phyloP scores from a whole-genome alignment of 1,140 invertebrate genomes.

The Drosophila truncata region DNA sequence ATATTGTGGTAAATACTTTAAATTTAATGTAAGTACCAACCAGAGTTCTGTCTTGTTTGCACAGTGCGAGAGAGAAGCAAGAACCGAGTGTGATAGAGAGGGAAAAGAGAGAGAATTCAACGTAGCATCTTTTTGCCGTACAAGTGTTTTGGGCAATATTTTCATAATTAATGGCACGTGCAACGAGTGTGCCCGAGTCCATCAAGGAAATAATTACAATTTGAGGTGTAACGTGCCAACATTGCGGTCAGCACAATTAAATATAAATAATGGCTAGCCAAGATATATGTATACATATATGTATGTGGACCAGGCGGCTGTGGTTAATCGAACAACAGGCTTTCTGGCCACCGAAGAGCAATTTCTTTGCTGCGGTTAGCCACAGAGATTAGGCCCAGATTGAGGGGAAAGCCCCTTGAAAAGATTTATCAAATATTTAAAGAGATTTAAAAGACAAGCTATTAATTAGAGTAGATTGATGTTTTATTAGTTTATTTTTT shows the following conservation, averaged over 20 bases:
- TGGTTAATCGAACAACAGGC: constrained; percentile 22
- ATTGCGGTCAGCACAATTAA: constrained; percentile 46
- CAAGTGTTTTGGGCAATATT: constrained; percentile 74
- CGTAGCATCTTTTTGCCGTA: constrained; percentile 31
- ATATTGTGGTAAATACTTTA: constrained; percentile 76
- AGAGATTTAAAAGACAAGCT: neutral
- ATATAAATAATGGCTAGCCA: constrained; percentile 41
- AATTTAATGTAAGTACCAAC: constrained; percentile 72
- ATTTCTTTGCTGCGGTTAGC: constrained; percentile 38
- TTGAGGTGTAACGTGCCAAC: constrained; percentile 52
- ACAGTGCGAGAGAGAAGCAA: neutral
- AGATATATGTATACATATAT: neutral
- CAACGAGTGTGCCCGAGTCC: constrained; percentile 56
- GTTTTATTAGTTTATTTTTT: neutral
- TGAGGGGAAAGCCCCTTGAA: neutral
- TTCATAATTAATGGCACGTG: constrained; percentile 76
- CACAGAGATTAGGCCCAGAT: constrained; percentile 18
- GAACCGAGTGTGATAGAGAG: neutral
- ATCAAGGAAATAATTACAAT: constrained; percentile 61
- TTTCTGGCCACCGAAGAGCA: constrained; percentile 1
- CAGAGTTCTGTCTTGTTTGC: constrained; percentile 13
- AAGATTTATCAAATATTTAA: constrained; percentile 1
- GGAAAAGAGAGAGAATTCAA: neutral
- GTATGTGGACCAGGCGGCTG: constrained; percentile 15
- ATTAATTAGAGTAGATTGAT: neutral